Evolutionary conservation across 2,113 vertebrate genomes (phyloP).

Genomic region (Gila orcuttii): DNA sequence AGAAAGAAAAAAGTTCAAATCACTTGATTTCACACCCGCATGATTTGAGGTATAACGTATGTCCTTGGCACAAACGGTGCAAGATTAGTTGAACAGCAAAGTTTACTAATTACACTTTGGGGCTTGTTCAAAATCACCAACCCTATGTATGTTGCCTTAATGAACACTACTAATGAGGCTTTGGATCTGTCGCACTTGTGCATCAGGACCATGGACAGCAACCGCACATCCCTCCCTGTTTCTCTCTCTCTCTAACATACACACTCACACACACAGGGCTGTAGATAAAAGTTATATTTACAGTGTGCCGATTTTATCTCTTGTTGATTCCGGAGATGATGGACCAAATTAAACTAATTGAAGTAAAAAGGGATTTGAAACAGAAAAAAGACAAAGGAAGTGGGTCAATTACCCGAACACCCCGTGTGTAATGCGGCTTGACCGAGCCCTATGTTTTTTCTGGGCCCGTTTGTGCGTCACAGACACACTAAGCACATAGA

Average conservation of each 20-base stretch:
- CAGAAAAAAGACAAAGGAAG: conserved; percentile 24
- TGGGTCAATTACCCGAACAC: conserved; percentile 50
- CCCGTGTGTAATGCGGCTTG: conserved; percentile 24
- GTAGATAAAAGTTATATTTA: background rate
- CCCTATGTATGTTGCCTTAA: background rate
- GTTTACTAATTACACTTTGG: background rate
- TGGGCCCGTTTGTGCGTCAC: conserved; percentile 33
- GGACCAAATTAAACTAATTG: conserved; percentile 34
- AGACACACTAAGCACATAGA: background rate
- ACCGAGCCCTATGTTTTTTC: conserved; percentile 18
- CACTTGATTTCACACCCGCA: background rate
- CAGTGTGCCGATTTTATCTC: conserved; percentile 7
- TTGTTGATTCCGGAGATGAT: conserved; percentile 22
- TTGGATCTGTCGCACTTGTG: background rate
- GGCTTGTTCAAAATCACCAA: background rate
- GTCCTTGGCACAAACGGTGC: background rate
- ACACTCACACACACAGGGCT: background rate
- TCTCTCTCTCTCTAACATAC: background rate
- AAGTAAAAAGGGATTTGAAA: conserved; percentile 29
- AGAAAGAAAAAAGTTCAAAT: background rate
- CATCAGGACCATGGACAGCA: conserved; percentile 52
- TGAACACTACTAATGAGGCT: background rate
- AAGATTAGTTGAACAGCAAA: background rate
- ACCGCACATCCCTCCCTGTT: background rate
- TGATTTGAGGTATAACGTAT: background rate